phyloP scores from a whole-genome alignment of 2,797 vertebrate species.

The Dryobates pubescens region DNA sequence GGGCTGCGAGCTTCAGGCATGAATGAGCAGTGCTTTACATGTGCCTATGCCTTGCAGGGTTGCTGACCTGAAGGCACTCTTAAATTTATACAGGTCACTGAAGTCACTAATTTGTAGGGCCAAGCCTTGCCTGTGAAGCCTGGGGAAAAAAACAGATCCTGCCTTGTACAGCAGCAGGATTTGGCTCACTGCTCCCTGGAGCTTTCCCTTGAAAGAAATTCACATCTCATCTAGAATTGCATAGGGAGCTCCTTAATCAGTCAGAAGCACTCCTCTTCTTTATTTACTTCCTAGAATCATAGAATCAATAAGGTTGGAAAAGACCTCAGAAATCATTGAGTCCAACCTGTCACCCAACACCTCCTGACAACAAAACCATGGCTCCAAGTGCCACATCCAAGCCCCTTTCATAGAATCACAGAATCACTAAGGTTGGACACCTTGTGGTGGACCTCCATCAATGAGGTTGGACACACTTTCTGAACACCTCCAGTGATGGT shows the following conservation, averaged over 20 bases:
- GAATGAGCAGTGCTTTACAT: slow-evolving; percentile 43
- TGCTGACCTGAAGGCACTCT: slow-evolving; percentile 59
- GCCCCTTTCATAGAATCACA: no score
- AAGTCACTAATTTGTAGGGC: slow-evolving; percentile 48
- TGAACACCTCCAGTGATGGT: no score
- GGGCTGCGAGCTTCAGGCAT: slow-evolving; percentile 53
- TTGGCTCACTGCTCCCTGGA: not conserved
- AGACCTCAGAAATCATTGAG: no score
- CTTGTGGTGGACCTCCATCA: no score
- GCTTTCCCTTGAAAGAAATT: not conserved
- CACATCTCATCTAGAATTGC: not conserved
- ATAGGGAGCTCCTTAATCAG: not conserved
- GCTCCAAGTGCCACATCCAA: no score
- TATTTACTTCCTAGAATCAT: no score
- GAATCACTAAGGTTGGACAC: no score
- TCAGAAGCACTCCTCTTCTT: not conserved
- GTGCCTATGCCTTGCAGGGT: slow-evolving; percentile 31
- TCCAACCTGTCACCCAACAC: no score
- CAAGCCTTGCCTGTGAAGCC: slow-evolving; percentile 13
- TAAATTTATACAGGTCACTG: slow-evolving; percentile 60
- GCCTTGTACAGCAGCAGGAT: not conserved
- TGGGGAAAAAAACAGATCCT: slow-evolving; percentile 31
- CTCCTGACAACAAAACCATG: no score
- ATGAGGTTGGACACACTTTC: no score
- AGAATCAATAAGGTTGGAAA: no score